These are phyloP conservation scores for Theocolax elegans DNA, from an alignment of 1,140 invertebrate species.

Conservation along the genomic window DNA sequence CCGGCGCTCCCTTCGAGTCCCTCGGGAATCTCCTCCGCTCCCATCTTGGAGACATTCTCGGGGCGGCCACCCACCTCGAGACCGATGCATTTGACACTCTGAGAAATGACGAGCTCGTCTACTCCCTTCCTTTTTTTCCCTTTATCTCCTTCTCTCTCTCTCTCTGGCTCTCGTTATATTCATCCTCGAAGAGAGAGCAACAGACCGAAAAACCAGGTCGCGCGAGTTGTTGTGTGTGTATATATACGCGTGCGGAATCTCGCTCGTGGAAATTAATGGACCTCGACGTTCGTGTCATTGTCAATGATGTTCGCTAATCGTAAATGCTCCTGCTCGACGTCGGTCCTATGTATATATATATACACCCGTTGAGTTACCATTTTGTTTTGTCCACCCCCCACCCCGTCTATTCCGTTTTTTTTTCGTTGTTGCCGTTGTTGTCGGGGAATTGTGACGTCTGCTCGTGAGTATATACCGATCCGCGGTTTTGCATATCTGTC, in stretches of 20 bases:
- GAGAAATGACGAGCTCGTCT: slow-evolving; percentile 63
- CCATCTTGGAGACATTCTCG: not conserved
- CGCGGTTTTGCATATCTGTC: slow-evolving; percentile 26
- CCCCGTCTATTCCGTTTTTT: not conserved
- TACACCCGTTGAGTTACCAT: too few relatives aligned
- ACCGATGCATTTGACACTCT: slow-evolving; percentile 63
- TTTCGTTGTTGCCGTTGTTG: not conserved
- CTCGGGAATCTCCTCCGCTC: slow-evolving; percentile 51
- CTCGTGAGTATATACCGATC: not conserved
- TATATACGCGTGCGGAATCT: too few relatives aligned
- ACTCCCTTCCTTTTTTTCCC: slow-evolving; percentile 53
- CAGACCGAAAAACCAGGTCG: not conserved
- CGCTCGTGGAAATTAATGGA: slow-evolving; percentile 36
- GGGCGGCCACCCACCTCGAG: not conserved
- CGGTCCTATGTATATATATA: not conserved
- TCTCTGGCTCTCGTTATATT: slow-evolving; percentile 52
- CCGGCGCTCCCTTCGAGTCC: slow-evolving; percentile 51
- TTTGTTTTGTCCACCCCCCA: not conserved
- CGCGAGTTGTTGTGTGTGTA: not conserved
- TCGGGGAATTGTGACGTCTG: too few relatives aligned
- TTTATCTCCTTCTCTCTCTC: slow-evolving; percentile 44
- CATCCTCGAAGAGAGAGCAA: slow-evolving; percentile 39
- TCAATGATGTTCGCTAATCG: slow-evolving; percentile 36
- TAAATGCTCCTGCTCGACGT: slow-evolving; percentile 25
- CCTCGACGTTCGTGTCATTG: slow-evolving; percentile 27